phyloP scores from a whole-genome alignment of 2,113 vertebrate genomes.

The Thomomys bottae region DNA sequence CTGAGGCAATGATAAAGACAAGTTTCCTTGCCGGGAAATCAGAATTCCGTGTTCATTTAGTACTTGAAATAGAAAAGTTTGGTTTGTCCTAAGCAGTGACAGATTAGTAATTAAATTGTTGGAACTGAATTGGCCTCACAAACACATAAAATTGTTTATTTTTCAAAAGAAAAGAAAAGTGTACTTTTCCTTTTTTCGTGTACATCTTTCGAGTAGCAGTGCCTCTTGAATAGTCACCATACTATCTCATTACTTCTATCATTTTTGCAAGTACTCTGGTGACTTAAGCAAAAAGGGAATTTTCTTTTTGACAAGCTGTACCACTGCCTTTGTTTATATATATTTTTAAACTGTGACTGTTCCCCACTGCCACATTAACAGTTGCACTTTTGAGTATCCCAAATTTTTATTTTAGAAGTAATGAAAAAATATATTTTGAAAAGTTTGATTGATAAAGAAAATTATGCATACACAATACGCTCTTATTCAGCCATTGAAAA shows the following conservation, averaged over 20 bases:
- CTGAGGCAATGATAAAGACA: background rate
- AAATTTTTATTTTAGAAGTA: too few relatives aligned
- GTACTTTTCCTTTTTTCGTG: too few relatives aligned
- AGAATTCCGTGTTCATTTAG: background rate
- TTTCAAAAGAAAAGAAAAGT: constrained; percentile 16
- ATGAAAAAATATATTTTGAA: too few relatives aligned
- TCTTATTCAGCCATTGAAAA: too few relatives aligned
- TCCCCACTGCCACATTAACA: too few relatives aligned
- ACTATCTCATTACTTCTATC: background rate
- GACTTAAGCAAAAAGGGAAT: background rate
- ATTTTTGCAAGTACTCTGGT: background rate
- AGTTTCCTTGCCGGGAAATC: background rate
- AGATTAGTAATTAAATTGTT: constrained; percentile 5
- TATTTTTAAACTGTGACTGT: too few relatives aligned
- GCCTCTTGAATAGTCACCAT: background rate
- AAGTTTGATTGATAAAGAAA: too few relatives aligned
- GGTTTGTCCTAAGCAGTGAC: background rate
- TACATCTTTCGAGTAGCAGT: background rate
- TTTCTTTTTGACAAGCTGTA: too few relatives aligned
- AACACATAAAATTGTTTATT: background rate
- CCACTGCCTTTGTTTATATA: too few relatives aligned
- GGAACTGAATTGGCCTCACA: background rate
- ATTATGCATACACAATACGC: too few relatives aligned
- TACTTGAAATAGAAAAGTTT: constrained; percentile 4
- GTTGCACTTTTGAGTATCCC: too few relatives aligned